A percentile compares a stretch with the other conserved stretches of the same genome.
phyloP scores from a whole-genome alignment of 2,113 vertebrate genomes.

The Pituophis catenifer region DNA sequence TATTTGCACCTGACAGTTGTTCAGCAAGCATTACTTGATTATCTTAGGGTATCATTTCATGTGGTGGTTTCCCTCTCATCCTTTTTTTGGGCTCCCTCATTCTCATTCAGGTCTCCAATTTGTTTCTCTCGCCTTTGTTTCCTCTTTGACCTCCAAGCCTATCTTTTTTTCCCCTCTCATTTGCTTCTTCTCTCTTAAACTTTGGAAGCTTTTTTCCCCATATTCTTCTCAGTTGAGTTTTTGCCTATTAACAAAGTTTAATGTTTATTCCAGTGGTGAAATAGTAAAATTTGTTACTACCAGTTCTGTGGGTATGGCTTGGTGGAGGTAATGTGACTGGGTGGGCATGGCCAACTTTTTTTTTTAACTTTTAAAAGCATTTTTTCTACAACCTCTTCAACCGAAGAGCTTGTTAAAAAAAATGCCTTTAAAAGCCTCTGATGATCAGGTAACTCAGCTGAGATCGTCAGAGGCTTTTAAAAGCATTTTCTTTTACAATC shows the following conservation, averaged over 20 bases:
- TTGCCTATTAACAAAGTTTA: background rate
- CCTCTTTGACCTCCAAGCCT: background rate
- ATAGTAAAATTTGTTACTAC: too few relatives aligned
- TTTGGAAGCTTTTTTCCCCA: background rate
- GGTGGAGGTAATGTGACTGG: too few relatives aligned
- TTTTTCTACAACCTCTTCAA: too few relatives aligned
- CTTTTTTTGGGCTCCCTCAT: background rate
- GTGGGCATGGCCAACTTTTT: too few relatives aligned
- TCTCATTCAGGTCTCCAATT: background rate
- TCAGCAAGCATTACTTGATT: background rate
- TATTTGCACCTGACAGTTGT: background rate
- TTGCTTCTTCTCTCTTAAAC: background rate
- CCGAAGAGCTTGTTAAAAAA: too few relatives aligned
- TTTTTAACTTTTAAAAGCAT: too few relatives aligned
- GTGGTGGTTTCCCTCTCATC: background rate
- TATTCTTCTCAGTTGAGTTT: background rate
- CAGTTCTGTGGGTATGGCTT: too few relatives aligned
- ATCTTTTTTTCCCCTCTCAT: background rate
- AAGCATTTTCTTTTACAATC: too few relatives aligned
- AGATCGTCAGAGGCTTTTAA: too few relatives aligned
- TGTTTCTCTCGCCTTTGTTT: background rate
- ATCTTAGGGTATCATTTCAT: background rate
- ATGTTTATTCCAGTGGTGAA: background rate
- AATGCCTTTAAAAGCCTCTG: too few relatives aligned
- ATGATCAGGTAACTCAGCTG: too few relatives aligned